Evolutionary conservation across 2,888 invertebrate genomes (phyloP).

Genomic region (Taenaris catops): DNA sequence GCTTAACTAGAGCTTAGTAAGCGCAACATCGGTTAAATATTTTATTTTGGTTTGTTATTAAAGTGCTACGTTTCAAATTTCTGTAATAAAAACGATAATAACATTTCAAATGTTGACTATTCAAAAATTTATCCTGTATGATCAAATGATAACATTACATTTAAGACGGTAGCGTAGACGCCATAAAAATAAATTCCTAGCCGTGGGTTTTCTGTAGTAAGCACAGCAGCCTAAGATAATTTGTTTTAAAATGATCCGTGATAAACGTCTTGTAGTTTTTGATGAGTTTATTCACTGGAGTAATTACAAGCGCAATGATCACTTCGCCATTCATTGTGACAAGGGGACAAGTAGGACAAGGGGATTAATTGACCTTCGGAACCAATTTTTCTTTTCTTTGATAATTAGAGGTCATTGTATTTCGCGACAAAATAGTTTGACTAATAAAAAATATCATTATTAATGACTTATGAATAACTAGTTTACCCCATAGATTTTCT

Average conservation of each 20-base stretch:
- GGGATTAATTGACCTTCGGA: conserved; percentile 16
- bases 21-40: conserved; percentile 57
- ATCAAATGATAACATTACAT: conserved; percentile 27
- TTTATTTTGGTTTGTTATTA: conserved; percentile 66
- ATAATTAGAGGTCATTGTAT: no score
- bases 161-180: conserved; percentile 14
- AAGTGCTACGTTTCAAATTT: conserved; percentile 44
- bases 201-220: conserved; percentile 24
- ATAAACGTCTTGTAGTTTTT: conserved; percentile 42
- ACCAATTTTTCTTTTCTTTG: conserved; percentile 18
- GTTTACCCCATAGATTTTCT: no score
- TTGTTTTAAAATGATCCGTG: conserved; percentile 48
- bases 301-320: conserved; percentile 29
- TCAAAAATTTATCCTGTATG: conserved; percentile 25
- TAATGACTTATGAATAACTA: no score
- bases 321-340: conserved; percentile 14
- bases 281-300: conserved; percentile 26
- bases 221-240: conserved; percentile 43
- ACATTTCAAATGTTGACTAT: conserved; percentile 7
- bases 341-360: conserved; percentile 19
- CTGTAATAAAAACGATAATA: conserved; percentile 47
- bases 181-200: conserved; percentile 21
- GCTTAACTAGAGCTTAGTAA: conserved; percentile 62
- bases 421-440: no score
- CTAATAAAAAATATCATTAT: no score